Percentiles rank a stretch among this genome's conserved stretches.
Evolutionary conservation across 2,797 vertebrate genomes (phyloP).

Genomic region (Hemibagrus guttatus): DNA sequence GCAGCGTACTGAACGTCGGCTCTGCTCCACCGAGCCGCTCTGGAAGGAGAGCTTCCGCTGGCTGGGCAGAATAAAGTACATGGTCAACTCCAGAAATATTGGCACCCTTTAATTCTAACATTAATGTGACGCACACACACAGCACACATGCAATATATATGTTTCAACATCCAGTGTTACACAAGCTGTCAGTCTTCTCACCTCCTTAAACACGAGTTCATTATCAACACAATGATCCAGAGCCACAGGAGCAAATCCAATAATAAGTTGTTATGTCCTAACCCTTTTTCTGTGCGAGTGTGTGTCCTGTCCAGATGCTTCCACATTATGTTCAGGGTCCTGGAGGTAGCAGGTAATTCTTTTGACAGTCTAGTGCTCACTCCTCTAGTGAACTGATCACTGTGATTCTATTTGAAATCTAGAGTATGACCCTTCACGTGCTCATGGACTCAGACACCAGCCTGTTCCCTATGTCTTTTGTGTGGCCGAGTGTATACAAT

Average conservation of each 20-base stretch:
- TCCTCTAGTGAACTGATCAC: too few relatives aligned
- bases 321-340: not conserved
- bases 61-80: slow-evolving; percentile 58
- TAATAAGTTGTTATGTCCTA: not conserved
- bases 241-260: not conserved
- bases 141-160: not conserved
- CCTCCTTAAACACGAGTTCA: not conserved
- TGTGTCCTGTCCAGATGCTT: not conserved
- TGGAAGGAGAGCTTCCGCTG: slow-evolving; percentile 59
- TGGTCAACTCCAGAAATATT: not conserved
- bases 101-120: not conserved
- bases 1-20: slow-evolving; percentile 53
- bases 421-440: not conserved
- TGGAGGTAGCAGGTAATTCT: not conserved
- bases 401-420: not conserved
- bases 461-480: not conserved
- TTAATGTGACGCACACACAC: not conserved
- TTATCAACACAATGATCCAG: not conserved
- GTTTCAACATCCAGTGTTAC: not conserved
- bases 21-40: slow-evolving; percentile 50
- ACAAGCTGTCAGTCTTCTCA: not conserved
- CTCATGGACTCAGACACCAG: not conserved
- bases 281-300: not conserved
- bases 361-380: not conserved
- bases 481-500: not conserved